These are phyloP conservation scores for Pemphredon lugubris DNA, from an alignment of 2,888 invertebrate genomes.

Conservation along the genomic window DNA sequence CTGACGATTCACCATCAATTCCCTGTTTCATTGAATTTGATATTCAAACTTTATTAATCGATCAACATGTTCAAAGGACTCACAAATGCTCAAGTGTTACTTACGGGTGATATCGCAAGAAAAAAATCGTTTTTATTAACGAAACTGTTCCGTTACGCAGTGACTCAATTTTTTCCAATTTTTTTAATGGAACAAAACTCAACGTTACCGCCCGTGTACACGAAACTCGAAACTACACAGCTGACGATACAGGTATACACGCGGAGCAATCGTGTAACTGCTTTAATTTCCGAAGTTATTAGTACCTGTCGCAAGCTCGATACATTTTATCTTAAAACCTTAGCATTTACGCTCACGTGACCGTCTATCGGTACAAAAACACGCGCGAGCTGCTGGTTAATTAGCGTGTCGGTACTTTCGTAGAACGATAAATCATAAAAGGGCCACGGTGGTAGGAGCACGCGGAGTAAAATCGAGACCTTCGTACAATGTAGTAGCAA, in stretches of 20 bases:
- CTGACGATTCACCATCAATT: no score
- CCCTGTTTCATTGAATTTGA: no score
- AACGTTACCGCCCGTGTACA: no score
- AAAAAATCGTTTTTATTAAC: no score
- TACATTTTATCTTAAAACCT: constrained; percentile 36
- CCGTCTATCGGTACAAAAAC: constrained; percentile 35
- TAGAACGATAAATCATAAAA: constrained; percentile 65
- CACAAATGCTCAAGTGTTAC: no score
- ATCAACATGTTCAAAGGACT: no score
- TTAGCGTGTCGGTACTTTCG: constrained; percentile 66
- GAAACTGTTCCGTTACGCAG: no score
- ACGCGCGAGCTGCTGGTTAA: constrained; percentile 55
- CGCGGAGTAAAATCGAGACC: constrained; percentile 13
- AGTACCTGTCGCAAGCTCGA: constrained; percentile 29
- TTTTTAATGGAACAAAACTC: no score
- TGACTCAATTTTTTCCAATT: no score
- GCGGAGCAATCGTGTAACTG: not conserved
- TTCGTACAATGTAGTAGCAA: constrained; percentile 56
- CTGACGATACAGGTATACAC: not conserved
- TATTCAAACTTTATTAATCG: no score
- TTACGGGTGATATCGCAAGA: no score
- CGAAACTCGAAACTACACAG: no score
- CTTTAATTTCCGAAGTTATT: constrained; percentile 34
- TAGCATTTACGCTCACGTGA: constrained; percentile 46
- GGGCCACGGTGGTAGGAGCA: constrained; percentile 19